Base-by-base conservation (phyloP, 2,113 vertebrate species). In the Rhinopomastus cyanomelas region DNA sequence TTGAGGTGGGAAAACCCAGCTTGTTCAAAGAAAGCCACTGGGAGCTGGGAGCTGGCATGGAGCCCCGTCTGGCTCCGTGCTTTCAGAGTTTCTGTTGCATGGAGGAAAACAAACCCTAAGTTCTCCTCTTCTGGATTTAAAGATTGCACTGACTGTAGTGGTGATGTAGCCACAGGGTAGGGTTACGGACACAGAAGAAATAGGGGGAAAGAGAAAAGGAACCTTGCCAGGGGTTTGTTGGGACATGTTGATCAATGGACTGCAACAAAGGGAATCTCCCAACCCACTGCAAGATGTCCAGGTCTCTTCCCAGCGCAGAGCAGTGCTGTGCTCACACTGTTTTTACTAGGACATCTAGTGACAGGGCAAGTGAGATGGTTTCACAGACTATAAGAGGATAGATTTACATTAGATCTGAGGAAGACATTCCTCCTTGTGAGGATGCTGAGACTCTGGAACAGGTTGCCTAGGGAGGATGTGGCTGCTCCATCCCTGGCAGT, bases 261-360 rank as follows among this genome's bases (percentile, higher is more conserved):
- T 44, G n/a, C 29, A 44, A 0, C 0, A 5, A 67, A 49, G 39
- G 37, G 48, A 67, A 57, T 66, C 23, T 52, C 68, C 60, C 48
- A 7, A 36, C 44, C 2, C 10, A 14, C 13, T 9, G 19, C 0
- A 2, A 18, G 65, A 57, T 0, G 0, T 12, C 14, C 79, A 3
- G 7, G 0, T 7, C 34, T 11, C 15, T 29, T 52, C 72, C 39
- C 72, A 77, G 51, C 59, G 48, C 59, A 14, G 56, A 59, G 36
- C 2, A 51, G 16, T 5, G 21, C 72, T 2, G 2, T 23, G 48
- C 49, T 39, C 27, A 9, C 37, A 15, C 39, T 42, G 39, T 42
- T 42, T 42, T 42, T 42, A 42, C 11, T 42, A 42, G 39, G 39
- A 42, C 39, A 42, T 42, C 39, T 42, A 42, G 39, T n/a, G n/a